Evolutionary conservation across 2,113 vertebrate species (phyloP).

Genomic region (Saguinus midas): DNA sequence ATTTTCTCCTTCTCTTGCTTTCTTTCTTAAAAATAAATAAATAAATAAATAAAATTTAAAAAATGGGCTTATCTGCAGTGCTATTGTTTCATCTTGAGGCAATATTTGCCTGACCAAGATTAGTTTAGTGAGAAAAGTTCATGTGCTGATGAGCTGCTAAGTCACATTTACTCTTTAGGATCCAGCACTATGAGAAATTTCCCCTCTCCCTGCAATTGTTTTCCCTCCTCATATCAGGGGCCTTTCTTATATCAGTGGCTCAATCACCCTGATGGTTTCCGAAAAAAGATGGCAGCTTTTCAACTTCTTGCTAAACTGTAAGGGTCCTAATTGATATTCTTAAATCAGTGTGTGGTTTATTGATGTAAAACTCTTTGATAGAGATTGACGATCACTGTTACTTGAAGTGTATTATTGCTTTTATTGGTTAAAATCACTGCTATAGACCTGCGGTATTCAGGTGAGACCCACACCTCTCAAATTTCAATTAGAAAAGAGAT

Average conservation of each 20-base stretch:
- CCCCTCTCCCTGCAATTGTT: not conserved
- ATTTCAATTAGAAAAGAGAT: not conserved
- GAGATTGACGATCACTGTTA: not conserved
- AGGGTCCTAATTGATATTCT: not conserved
- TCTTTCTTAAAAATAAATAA: no score
- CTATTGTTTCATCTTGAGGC: not conserved
- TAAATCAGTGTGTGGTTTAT: not conserved
- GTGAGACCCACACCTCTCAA: not conserved
- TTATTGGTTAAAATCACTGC: not conserved
- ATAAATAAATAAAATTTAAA: not conserved
- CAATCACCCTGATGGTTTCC: not conserved
- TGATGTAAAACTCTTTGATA: not conserved
- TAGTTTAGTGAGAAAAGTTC: not conserved
- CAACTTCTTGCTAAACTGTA: not conserved
- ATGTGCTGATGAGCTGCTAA: not conserved
- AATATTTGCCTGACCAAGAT: not conserved
- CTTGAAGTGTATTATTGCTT: not conserved
- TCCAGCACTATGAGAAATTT: not conserved
- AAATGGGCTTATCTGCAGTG: accelerated
- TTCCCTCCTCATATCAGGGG: not conserved
- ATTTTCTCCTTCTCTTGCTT: no score
- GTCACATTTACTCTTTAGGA: not conserved
- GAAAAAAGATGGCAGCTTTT: not conserved
- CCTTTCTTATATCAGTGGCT: not conserved
- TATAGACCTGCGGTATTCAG: not conserved